Evolutionary conservation across 2,113 vertebrate species (phyloP).

Genomic region (Pitta sordida): DNA sequence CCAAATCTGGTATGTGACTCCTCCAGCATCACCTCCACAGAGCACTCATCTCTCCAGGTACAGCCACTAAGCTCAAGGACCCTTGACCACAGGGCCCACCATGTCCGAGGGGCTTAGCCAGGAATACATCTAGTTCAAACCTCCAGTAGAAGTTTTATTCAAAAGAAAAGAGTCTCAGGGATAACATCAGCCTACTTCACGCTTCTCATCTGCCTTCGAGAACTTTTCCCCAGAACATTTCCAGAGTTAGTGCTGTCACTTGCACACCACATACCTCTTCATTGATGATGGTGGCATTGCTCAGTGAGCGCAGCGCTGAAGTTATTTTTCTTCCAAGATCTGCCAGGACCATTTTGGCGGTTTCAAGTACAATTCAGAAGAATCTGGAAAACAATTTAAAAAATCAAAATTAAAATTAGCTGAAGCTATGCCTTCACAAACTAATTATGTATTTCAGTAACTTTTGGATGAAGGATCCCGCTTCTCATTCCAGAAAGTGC

Average conservation of each 20-base stretch:
- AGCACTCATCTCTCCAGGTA: rapidly evolving
- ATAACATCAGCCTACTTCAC: background rate
- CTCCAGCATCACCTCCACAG: background rate
- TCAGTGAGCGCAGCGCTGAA: slow-evolving; percentile 94
- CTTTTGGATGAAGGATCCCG: background rate
- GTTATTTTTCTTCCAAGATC: slow-evolving; percentile 98
- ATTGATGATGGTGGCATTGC: slow-evolving; percentile 99
- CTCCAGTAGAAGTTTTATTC: background rate
- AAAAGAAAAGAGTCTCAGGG: background rate
- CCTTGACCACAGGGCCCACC: background rate
- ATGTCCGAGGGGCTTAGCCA: background rate
- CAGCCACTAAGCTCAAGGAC: background rate
- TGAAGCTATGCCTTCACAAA: background rate
- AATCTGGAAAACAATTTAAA: slow-evolving; percentile 35
- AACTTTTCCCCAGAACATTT: background rate
- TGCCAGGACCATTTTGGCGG: slow-evolving; percentile 92
- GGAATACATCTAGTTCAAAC: background rate
- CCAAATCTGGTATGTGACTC: background rate
- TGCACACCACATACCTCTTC: slow-evolving; percentile 84
- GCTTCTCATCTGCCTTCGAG: background rate
- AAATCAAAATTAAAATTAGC: background rate
- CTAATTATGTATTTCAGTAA: background rate
- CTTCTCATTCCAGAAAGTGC: background rate
- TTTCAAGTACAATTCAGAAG: slow-evolving; percentile 45
- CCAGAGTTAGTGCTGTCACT: background rate